A percentile compares a stretch with the other conserved stretches of the same genome.
Conservation (phyloP, 1,140 invertebrate genomes). For the Pollicipes pollicipes region DNA sequence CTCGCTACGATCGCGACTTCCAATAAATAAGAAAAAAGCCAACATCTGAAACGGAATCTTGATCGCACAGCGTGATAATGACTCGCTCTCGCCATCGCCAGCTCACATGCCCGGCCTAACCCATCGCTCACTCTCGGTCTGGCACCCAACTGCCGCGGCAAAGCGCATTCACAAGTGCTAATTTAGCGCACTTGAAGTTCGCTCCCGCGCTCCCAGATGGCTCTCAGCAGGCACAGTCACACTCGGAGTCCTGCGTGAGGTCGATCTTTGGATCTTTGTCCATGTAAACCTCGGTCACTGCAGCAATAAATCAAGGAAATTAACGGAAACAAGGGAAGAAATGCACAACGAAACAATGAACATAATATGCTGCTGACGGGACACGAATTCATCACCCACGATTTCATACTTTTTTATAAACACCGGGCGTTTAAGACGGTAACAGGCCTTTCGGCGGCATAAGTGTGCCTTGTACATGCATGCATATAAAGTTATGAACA, state of each 20-base stretch:
- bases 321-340: background rate
- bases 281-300: slow-evolving; percentile 6
- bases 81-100: no score
- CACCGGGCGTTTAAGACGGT: no score
- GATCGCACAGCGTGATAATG: no score
- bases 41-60: background rate
- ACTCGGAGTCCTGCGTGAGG: background rate
- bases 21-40: background rate
- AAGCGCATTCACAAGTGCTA: background rate
- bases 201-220: background rate
- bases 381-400: no score
- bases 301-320: slow-evolving; percentile 3
- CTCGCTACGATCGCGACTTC: background rate
- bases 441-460: no score
- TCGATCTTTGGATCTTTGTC: slow-evolving; percentile 5
- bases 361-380: no score
- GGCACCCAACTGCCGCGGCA: no score
- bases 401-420: no score
- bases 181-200: background rate
- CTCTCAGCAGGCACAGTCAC: slow-evolving; percentile 1
- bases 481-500: no score
- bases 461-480: no score
- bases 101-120: no score
- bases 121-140: no score
- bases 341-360: slow-evolving; percentile 11